Evolutionary conservation across 1,140 invertebrate species (phyloP), one percentile per base, ranked within the genome.

Genomic region (Parapsyche elsis): DNA sequence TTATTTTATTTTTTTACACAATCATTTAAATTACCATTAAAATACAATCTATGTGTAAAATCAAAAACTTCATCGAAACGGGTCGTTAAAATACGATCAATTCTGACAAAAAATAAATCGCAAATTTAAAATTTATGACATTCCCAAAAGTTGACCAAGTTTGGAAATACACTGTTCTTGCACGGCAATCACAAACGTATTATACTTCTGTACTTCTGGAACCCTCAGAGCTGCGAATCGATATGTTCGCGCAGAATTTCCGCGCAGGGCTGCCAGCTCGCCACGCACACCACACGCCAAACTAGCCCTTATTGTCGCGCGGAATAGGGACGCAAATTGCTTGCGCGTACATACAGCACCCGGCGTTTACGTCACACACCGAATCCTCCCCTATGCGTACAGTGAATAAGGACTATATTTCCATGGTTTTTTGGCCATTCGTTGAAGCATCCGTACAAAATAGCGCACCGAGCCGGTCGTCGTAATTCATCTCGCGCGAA

Each of bases 201-300:
- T 64, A 77, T 64, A 64, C 10, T 64, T 64, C 10, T 45, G 16
- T 77, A 67, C 75, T 77, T 64, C 75, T 64, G 57, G 57, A 77
- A 61, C 75, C 75, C 75, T 53, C 23, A 21, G 19, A 30, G 59
- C 57, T 53, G 57, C 75, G 57, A 77, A 77, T 77, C 75, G 75
- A 77, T 77, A 77, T 77, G 57, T 77, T 64, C 75, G 75, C 75
- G 75, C 75, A 77, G 75, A 77, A 77, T 21, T 21, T 7, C 75
- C 75, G 75, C 75, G 75, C 75, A 77, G 75, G 57, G 57, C 53
- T 73, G 38, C 2, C 14, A 16, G 26, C 16, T 45, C 4, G 12
- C 24, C 16, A 53, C 10, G 1, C 2, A 53, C 1, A 14, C 1
- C 16, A 14, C 26, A 71, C 70, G 26, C 70, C 12, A 71, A 30